Evolutionary conservation across 2,113 vertebrate species (phyloP), one percentile per base, ranked within the genome.

Genomic region (Oreochromis tanganicae): DNA sequence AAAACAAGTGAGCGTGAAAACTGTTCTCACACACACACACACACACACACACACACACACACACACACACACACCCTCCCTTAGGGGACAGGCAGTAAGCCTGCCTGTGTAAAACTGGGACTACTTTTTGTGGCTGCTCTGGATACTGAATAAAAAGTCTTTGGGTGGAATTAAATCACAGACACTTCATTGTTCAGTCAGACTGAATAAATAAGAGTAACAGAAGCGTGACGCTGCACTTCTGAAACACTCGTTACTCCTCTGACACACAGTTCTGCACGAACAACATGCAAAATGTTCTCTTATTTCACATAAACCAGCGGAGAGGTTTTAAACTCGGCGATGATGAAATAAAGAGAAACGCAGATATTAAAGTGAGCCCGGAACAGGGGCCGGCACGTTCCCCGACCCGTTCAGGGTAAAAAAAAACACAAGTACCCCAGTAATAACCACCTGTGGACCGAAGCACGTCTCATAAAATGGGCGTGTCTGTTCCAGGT

Each of bases 401-500:
- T 4, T 61, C 57, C 29, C 57, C 29, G 1, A 63, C n/a, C 1
- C 4, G 38, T 71, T 71, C 66, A 0, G 38, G n/a, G 12, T 5
- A 24, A 21, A 9, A 3, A 27, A 27, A 4, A 0, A 11, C 0
- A 10, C 32, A 66, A 36, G 10, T 2, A 12, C 34, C 19, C 6
- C 0, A 0, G 34, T 38, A 38, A 36, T 2, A 38, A 66, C 19
- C 2, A 73, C 68, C 41, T 27, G 68, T 73, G 13, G 38, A 46
- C 68, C 9, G 21, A 1, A 46, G 14, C 2, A 0, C 5, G 34
- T 17, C 21, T 19, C 1, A 13, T 7, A 3, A n/a, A n/a, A 79
- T 92, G 80, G 89, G 91, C 86, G 88, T 90, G 85, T 0, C 10
- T 14, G 3, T 4, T 32, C 73, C 38, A 88, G 55, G 56, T 86